Evolutionary conservation across 2,888 invertebrate genomes (phyloP), one percentile per base, ranked within the genome.

Genomic region (Eurytoma californica): DNA sequence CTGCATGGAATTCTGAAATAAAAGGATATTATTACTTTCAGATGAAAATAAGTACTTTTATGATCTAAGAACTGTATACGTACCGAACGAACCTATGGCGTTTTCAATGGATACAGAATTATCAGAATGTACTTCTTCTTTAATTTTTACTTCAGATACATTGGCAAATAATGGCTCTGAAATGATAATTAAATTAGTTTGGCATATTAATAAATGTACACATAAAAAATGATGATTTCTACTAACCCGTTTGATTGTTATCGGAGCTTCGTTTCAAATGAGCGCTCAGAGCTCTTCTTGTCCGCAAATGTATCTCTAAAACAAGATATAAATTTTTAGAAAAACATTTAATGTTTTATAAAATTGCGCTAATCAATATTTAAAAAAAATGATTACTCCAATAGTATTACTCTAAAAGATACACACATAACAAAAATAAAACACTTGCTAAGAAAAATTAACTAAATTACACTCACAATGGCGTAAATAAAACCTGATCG

Each of bases 101-200:
- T 16, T 63, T 63, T 39, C 24, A 24, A 12, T 16, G 60, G 3
- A 24, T 53, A n/a, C 18, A 3, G 63, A 47, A 47, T 63, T 18
- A n/a, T 63, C 63, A 3, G 63, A 63, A 13, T 63, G 39, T 16
- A 63, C 18, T 63, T 63, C 63, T 16, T 63, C 63, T 47, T 63
- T 63, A 18, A 63, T 63, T 1, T 20, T 9, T 4, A 47, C 47
- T 39, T 63, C 63, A 12, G 47, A 12, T 0, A 18, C 12, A 12
- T 3, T 3, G 12, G 14, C 1, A 28, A 24, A 0, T 18, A 7
- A 12, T n/a, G 39, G n/a, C 12, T 63, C 63, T 47, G 47, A 18
- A 18, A n/a, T 12, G 9, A 39, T 9, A 7, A 39, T 39, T 39
- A 7, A 39, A 39, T 39, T 7, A 39, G 9, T 39, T 39, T 39